Evolutionary conservation across 1,140 invertebrate species (phyloP), one percentile per base, ranked within the genome.

Genomic region (Meloidogyne hapla): DNA sequence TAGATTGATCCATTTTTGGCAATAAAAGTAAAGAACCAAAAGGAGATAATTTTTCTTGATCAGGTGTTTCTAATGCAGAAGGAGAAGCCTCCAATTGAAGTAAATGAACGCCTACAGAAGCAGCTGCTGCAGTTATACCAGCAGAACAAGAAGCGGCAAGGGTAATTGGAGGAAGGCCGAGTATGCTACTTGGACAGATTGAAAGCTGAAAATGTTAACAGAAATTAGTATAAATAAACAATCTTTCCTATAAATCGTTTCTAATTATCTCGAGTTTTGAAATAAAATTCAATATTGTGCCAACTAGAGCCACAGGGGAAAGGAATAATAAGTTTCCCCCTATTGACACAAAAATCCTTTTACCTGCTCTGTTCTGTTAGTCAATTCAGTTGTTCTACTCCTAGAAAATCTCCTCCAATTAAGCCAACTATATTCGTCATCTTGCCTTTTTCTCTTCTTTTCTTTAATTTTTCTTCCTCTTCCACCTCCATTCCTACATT

Each of bases 111-210:
- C 71, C 71, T 38, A 73, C 71, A 25, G 71, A 73, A 1, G 71
- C 71, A 8, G 56, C 71, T 15, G 71, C 71, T 18, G 71, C 71
- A 9, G 71, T 73, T 33, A 73, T 56, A 40, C 71, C 71, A 21
- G 71, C 71, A 21, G 71, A 73, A 64, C 71, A 73, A 21, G 71
- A 73, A 12, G 64, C 28, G 13, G 71, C 71, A 23, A 73, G 21
- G 18, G 71, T 73, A 33, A 73, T 42, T 21, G 70, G 48, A 26
- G 71, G 56, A 25, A 61, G n/a, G n/a, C 48, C 71, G 48, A 73
- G 13, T 21, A 73, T 23, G 56, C 40, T 56, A 38, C 56, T 73
- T 8, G 56, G 71, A 21, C 56, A 63, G 18, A 73, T 26, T 23
- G 71, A 73, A 28, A 73, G 3, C 71, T 73, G 12, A 56, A 65